These are phyloP conservation scores for Stenurella melanura DNA, from an alignment of 2,888 invertebrate species.

Conservation along the genomic window DNA sequence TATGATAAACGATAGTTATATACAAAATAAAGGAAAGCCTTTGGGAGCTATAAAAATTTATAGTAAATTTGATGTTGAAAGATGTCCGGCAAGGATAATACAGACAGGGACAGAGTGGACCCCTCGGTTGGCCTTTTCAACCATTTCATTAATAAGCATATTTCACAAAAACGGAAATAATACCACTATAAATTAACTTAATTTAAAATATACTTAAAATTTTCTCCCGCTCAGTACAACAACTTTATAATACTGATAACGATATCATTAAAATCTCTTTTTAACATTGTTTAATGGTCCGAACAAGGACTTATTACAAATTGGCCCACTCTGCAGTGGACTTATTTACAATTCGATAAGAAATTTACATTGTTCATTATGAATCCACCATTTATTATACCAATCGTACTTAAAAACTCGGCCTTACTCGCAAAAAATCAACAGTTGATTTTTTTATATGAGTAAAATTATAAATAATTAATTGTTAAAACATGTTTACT, in stretches of 20 bases:
- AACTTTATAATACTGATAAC: conserved; percentile 36
- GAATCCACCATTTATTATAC: conserved; percentile 55
- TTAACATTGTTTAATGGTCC: conserved; percentile 7
- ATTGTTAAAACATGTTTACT: conserved; percentile 62
- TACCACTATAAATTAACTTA: conserved; percentile 3
- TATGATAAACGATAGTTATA: conserved; percentile 49
- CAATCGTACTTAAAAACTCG: conserved; percentile 57
- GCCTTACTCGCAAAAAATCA: conserved; percentile 66
- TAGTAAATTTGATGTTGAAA: conserved; percentile 62
- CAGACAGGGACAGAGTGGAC: conserved; percentile 49
- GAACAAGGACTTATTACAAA: conserved; percentile 19
- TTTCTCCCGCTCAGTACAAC: conserved; percentile 13
- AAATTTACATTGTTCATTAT: conserved; percentile 59
- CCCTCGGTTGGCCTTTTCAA: conserved; percentile 13
- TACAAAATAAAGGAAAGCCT: conserved; percentile 47
- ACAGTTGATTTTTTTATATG: conserved; percentile 41
- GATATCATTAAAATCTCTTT: conserved; percentile 2
- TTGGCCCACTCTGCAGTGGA: conserved; percentile 30
- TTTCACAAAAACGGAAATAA: conserved; percentile 9
- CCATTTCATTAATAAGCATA: not conserved
- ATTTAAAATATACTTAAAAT: not conserved
- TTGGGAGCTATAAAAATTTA: conserved; percentile 37
- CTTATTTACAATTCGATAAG: conserved; percentile 60
- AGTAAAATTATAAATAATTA: conserved; percentile 46
- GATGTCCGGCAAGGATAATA: conserved; percentile 58